phyloP scores from a whole-genome alignment of 2,113 vertebrate species.

The Bujurquina vittata region DNA sequence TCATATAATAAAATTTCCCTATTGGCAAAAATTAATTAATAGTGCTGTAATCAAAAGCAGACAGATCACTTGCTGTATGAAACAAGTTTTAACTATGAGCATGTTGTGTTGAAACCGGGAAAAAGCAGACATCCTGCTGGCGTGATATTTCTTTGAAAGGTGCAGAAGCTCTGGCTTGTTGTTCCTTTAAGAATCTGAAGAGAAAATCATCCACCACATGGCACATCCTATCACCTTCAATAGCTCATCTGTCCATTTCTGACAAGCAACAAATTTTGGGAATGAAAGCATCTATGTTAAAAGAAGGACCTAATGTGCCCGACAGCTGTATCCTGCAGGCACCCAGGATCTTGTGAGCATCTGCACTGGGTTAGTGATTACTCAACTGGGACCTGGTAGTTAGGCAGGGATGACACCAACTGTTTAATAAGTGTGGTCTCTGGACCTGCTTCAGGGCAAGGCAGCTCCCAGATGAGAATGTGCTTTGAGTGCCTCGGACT shows the following conservation, averaged over 20 bases:
- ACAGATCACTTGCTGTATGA: not conserved
- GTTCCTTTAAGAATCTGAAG: not conserved
- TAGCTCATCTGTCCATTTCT: not conserved
- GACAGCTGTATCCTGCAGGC: constrained; percentile 27
- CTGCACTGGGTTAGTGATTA: constrained; percentile 20
- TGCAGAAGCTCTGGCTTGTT: not conserved
- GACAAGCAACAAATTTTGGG: not conserved
- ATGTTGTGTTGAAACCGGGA: not conserved
- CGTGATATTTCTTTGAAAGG: no score
- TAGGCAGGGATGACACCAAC: constrained; percentile 30
- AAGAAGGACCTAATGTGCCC: not conserved
- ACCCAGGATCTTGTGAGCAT: constrained; percentile 23
- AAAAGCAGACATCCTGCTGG: not conserved
- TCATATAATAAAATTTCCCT: not conserved
- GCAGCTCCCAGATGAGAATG: constrained; percentile 20
- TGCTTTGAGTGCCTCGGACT: not conserved
- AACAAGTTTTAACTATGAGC: not conserved
- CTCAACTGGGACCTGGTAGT: constrained; percentile 53
- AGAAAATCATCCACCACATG: not conserved
- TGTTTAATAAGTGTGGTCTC: constrained; percentile 42
- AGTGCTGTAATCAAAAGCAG: not conserved
- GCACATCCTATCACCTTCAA: not conserved
- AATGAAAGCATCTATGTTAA: not conserved
- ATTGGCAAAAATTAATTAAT: not conserved
- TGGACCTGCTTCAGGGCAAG: constrained; percentile 25